Base-by-base conservation (phyloP, 2,888 invertebrate genomes). In the Xanthostigma xanthostigma region DNA sequence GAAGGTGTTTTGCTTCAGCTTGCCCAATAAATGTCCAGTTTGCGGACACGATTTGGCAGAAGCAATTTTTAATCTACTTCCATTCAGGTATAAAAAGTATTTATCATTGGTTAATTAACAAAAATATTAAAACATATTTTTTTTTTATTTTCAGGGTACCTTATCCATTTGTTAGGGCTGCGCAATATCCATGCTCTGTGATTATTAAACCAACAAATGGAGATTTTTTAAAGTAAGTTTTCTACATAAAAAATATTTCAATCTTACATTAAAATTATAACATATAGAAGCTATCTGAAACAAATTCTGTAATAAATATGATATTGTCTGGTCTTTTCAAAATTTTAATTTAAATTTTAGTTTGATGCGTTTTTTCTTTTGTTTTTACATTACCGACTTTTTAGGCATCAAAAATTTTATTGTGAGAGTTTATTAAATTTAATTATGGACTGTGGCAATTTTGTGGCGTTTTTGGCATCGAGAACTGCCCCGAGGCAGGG, bases 181-280 rank as follows among this genome's bases (percentile, higher is more conserved):
- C 76, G 47, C 82, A 88, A 61, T 78, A 84, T 68, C 82, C 85
- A 36, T 84, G 86, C 60, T 78, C 86, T 43, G 77, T 94, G 57
- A 79, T 92, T 41, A 80, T 94, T 63, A 87, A 86, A 65, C 92
- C 93, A 49, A 90, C 93, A 4, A 74, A 74, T 53, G 93, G 93
- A 45, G 84, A 84, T 71, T 93, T 93, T 67, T 74, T 93, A 50
- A 81, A 86, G 89, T 86, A 72, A 75, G 79, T 72, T 52, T n/a
- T 47, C 44, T 46, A 48, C 37, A 46, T 39, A 40, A 33, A 41
- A 33, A 49, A 17, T 17, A 4, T 17, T 17, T 17, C 3, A 17
- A 17, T 17, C 17, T 17, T 17, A 3, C 17, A 17, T 3, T 17
- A 3, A 17, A 17, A 17, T 3, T 17, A 17, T 17, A n/a, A n/a